phyloP scores from a whole-genome alignment of 2,797 vertebrate genomes.

The Microctenopoma stevenorrisi region DNA sequence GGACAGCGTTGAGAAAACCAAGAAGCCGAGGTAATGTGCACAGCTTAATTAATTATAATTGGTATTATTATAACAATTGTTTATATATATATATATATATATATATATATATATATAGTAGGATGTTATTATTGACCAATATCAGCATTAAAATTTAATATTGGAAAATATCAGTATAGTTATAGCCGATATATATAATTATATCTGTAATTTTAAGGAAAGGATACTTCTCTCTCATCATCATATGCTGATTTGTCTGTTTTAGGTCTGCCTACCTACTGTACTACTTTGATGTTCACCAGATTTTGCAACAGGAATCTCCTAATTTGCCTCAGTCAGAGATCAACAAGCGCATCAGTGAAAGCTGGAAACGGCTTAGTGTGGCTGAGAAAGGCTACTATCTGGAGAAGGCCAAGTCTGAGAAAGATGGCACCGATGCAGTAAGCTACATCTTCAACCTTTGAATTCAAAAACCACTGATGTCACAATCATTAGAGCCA shows the following conservation, averaged over 20 bases:
- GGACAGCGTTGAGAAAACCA: conserved; percentile 87
- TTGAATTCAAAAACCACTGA: background rate
- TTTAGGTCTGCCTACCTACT: conserved; percentile 95
- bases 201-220: too few relatives aligned
- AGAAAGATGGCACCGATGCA: conserved; percentile 91
- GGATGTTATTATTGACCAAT: too few relatives aligned
- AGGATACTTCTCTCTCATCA: background rate
- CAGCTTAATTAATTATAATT: too few relatives aligned
- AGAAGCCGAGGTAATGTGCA: conserved; percentile 90
- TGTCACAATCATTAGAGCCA: background rate
- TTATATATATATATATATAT: too few relatives aligned
- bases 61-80: too few relatives aligned
- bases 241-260: conserved; percentile 27
- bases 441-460: conserved; percentile 76
- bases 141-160: too few relatives aligned
- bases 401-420: conserved; percentile 93
- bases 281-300: conserved; percentile 97
- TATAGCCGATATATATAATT: too few relatives aligned
- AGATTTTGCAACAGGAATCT: conserved; percentile 93
- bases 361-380: conserved; percentile 95
- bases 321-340: conserved; percentile 96
- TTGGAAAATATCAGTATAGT: too few relatives aligned
- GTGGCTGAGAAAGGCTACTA: conserved; percentile 96
- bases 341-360: conserved; percentile 98
- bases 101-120: too few relatives aligned